Evolutionary conservation across 2,797 vertebrate species (phyloP), one percentile per base, ranked within the genome.

Genomic region (Chelidonichthys spinosus): DNA sequence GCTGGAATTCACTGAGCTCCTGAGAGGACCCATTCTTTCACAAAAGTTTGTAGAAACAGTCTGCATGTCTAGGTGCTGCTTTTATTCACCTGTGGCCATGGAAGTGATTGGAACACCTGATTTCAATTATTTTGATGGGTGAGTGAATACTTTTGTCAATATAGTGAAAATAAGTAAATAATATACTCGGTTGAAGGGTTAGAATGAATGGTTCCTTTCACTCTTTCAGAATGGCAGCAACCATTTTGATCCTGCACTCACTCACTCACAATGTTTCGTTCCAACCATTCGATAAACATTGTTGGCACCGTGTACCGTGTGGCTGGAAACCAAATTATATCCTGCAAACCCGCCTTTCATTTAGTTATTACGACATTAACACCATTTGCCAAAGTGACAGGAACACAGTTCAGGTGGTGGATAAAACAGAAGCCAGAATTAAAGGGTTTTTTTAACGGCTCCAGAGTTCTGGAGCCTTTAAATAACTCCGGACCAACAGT

Each of bases 281-380:
- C 32, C 59, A 71, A 36, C 53, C 6, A 11, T 81, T 66, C 3
- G 53, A 47, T 70, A 70, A 66, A 84, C 54, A 39, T 11, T 59
- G 60, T 56, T 82, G 78, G 70, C 69, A 54, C 33, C 11, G 11
- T 40, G 1, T 2, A 33, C 25, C 42, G 33, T n/a, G 5, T 61
- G 72, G 78, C 69, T 40, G 9, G 35, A 25, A 50, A 78, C 67
- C 85, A 83, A 77, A 78, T 62, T 60, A 67, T 63, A 78, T 60
- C n/a, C 43, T 69, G 18, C 2, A 39, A 14, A 37, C 50, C 39
- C 13, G 63, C 43, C 65, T n/a, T 49, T 13, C 64, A 43, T 40
- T 76, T 60, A 66, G 63, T 73, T 65, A 78, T 87, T 87, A 83
- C 69, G 50, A 76, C 35, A 79, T 88, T 78, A 82, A 66, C 67